Conservation (phyloP, 2,888 invertebrate genomes). For the Euphydryas editha region DNA sequence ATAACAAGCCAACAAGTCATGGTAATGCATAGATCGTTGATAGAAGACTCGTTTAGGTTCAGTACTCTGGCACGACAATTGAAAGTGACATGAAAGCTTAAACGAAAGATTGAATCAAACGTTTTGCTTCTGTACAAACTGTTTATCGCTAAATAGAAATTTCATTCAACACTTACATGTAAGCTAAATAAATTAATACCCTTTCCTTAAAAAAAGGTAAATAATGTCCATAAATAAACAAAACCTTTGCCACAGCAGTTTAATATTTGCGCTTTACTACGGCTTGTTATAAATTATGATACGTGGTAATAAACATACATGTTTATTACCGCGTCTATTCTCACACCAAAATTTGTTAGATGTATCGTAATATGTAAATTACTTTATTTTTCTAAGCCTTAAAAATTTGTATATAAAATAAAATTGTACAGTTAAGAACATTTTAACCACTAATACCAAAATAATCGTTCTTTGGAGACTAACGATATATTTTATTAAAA, state of each 20-base stretch:
- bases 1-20: conserved; percentile 16
- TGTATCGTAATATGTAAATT: not conserved
- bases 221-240: not conserved
- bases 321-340: not conserved
- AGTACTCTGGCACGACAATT: conserved; percentile 9
- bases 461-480: too few species aligned
- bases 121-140: conserved; percentile 1
- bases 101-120: not conserved
- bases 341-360: not conserved
- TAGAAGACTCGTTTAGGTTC: conserved; percentile 2
- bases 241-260: not conserved
- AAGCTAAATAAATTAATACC: too few species aligned
- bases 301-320: not conserved
- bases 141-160: not conserved
- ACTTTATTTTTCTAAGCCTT: not conserved
- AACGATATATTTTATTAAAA: too few species aligned
- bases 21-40: conserved; percentile 24
- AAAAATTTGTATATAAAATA: not conserved
- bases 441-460: too few species aligned
- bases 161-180: not conserved
- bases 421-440: not conserved
- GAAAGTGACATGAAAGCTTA: conserved; percentile 1
- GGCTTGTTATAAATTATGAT: not conserved
- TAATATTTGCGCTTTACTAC: not conserved
- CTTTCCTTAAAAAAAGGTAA: too few species aligned